phyloP scores from a whole-genome alignment of 1,140 invertebrate species.

The honey bee (Apis mellifera) region DNA sequence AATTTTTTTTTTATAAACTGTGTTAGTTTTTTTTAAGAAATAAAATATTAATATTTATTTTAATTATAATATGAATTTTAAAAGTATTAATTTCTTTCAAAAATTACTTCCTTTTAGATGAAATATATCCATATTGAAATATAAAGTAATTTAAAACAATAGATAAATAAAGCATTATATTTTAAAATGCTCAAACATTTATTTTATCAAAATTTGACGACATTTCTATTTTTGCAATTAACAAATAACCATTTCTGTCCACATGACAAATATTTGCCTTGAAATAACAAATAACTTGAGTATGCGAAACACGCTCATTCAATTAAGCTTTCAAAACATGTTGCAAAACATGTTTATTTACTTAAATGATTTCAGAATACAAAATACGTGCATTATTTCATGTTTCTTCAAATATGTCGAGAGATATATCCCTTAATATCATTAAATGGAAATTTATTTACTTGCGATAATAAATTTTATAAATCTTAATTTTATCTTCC shows the following conservation, averaged over 20 bases:
- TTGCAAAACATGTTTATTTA: conserved; percentile 13
- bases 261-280: background rate
- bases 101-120: too few relatives aligned
- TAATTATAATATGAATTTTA: too few relatives aligned
- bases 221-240: background rate
- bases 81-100: too few relatives aligned
- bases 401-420: background rate
- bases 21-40: too few relatives aligned
- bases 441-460: background rate
- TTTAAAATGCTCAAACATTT: too few relatives aligned
- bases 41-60: too few relatives aligned
- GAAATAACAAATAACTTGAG: conserved; percentile 4
- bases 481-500: background rate
- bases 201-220: background rate
- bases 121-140: too few relatives aligned
- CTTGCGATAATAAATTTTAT: background rate
- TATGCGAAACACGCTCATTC: background rate
- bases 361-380: background rate
- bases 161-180: too few relatives aligned
- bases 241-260: too few relatives aligned
- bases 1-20: too few relatives aligned
- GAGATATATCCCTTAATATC: background rate
- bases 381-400: background rate
- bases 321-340: background rate
- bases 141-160: too few relatives aligned